Conservation (phyloP, 2,113 vertebrate species). For the Australoheros scitulus region DNA sequence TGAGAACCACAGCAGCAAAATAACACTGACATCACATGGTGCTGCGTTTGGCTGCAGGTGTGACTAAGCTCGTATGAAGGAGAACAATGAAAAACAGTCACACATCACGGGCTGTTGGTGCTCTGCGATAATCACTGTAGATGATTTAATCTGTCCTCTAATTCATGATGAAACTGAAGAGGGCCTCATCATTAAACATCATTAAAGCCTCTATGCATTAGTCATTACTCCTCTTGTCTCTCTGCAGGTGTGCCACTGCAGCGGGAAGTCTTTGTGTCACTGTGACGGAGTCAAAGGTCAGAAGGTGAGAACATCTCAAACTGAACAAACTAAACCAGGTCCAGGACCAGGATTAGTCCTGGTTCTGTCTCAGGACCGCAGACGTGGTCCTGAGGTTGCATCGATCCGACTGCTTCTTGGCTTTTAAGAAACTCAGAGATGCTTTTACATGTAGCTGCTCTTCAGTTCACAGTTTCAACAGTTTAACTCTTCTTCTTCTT, state of each 20-base stretch:
- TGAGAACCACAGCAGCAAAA: not conserved
- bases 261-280: slow-evolving; percentile 68
- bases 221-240: not conserved
- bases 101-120: not conserved
- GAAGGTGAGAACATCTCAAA: slow-evolving; percentile 63
- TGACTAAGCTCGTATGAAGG: rapidly evolving
- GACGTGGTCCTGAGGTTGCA: too few species aligned
- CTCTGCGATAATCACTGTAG: too few species aligned
- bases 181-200: not conserved
- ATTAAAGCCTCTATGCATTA: rapidly evolving
- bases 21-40: not conserved
- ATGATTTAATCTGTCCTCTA: too few species aligned
- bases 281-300: slow-evolving; percentile 80
- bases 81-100: not conserved
- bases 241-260: slow-evolving; percentile 66
- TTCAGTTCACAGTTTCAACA: too few species aligned
- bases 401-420: too few species aligned
- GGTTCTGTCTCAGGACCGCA: too few species aligned
- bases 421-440: too few species aligned
- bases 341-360: not conserved
- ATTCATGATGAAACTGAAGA: too few species aligned
- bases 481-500: too few species aligned
- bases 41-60: not conserved
- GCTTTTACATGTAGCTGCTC: too few species aligned
- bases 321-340: not conserved